phyloP scores from a whole-genome alignment of 1,140 invertebrate species.

The Drosophila quadrilineata region DNA sequence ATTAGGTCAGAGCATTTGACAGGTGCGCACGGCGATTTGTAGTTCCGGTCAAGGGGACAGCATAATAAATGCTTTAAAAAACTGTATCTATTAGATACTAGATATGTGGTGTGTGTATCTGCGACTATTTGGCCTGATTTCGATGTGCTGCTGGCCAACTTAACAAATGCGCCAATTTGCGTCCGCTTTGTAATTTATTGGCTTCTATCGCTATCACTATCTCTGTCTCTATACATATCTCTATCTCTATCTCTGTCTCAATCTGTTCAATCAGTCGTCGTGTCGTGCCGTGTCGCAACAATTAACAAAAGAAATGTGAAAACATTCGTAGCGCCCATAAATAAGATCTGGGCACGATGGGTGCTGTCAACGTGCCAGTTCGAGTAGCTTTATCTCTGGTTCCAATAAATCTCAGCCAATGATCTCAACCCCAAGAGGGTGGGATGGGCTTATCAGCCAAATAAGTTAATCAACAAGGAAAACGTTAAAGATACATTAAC shows the following conservation, averaged over 20 bases:
- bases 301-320: slow-evolving; percentile 11
- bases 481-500: no score
- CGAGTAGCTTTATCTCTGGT: background rate
- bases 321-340: background rate
- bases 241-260: background rate
- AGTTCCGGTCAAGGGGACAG: background rate
- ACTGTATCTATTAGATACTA: slow-evolving; percentile 4
- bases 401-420: background rate
- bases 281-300: slow-evolving; percentile 6
- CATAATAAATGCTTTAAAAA: background rate
- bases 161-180: slow-evolving; percentile 43
- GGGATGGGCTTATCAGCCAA: background rate
- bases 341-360: no score
- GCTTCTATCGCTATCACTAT: slow-evolving; percentile 6
- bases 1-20: no score
- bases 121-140: slow-evolving; percentile 3
- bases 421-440: background rate
- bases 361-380: background rate
- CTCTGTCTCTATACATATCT: background rate
- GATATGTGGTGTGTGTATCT: no score
- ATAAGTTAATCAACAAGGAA: background rate
- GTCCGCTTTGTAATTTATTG: slow-evolving; percentile 22
- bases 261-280: slow-evolving; percentile 15
- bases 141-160: slow-evolving; percentile 35
- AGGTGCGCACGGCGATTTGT: no score